A percentile compares a stretch with the other conserved stretches of the same genome.
phyloP scores from a whole-genome alignment of 2,113 vertebrate species.

The Hydrochoerus hydrochaeris region DNA sequence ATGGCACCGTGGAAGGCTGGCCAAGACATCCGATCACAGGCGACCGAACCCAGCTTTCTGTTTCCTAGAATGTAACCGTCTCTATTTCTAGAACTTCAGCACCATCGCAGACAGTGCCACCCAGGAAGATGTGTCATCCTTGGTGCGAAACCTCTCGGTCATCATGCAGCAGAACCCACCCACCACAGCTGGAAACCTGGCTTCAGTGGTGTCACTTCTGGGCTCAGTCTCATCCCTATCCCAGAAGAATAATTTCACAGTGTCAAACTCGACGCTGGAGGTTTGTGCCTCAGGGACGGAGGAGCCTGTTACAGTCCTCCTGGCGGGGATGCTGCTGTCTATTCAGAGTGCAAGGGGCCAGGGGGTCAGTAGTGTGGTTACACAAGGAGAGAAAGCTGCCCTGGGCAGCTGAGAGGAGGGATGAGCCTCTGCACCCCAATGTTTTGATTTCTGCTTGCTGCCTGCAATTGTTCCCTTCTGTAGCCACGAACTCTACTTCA shows the following conservation, averaged over 20 bases:
- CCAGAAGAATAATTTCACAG: not conserved
- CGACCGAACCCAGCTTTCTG: not conserved
- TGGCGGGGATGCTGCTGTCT: not conserved
- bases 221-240: constrained; percentile 40
- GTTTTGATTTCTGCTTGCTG: not conserved
- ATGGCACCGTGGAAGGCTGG: not conserved
- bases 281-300: constrained; percentile 10
- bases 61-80: not conserved
- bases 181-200: constrained; percentile 72
- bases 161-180: constrained; percentile 40
- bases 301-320: not conserved
- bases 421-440: not conserved
- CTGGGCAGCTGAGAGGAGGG: not conserved
- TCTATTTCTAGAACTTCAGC: constrained; percentile 64
- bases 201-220: constrained; percentile 65
- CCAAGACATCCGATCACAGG: not conserved
- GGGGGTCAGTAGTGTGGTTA: not conserved
- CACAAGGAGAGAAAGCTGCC: not conserved
- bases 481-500: not conserved
- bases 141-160: constrained; percentile 57
- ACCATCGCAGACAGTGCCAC: not conserved
- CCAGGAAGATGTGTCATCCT: constrained; percentile 1
- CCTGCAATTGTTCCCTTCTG: not conserved
- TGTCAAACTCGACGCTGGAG: constrained; percentile 69
- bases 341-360: not conserved